phyloP scores from a whole-genome alignment of 2,113 vertebrate genomes.

The Damaliscus lunatus region DNA sequence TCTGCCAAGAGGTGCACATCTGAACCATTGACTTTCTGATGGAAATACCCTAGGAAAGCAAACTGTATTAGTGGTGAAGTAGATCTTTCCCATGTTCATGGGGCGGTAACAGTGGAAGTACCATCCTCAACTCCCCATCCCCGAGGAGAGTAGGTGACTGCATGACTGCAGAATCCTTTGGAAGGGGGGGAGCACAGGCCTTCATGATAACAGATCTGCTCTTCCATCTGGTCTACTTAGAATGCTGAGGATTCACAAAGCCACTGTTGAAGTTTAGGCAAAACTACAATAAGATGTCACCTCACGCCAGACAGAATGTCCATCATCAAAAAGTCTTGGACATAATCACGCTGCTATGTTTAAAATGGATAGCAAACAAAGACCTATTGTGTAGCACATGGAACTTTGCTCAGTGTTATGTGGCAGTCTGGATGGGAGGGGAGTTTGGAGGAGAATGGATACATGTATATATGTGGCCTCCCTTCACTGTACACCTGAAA shows the following conservation, averaged over 20 bases:
- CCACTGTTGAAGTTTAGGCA: slow-evolving; percentile 44
- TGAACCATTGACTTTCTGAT: not conserved
- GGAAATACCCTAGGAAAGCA: not conserved
- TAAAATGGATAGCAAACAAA: not conserved
- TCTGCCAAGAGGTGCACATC: not conserved
- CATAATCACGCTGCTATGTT: not conserved
- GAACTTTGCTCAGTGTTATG: not conserved
- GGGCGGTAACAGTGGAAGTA: not conserved
- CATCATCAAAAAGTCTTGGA: not conserved
- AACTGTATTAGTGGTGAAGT: not conserved
- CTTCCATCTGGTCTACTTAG: slow-evolving; percentile 28
- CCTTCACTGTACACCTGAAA: not conserved
- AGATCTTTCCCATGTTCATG: not conserved
- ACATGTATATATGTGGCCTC: not conserved
- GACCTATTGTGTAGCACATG: not conserved
- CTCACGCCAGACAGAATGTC: not conserved
- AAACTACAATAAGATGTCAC: not conserved
- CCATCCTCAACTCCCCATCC: accelerated
- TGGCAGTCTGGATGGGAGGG: not conserved
- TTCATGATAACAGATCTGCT: not conserved
- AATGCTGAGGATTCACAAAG: slow-evolving; percentile 10
- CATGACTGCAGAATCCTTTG: not conserved
- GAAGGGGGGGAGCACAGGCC: not conserved
- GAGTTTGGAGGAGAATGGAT: not conserved
- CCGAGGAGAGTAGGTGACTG: not conserved